Evolutionary conservation across 2,797 vertebrate species (phyloP), one percentile per base, ranked within the genome.

Genomic region (Tragopan temminckii): DNA sequence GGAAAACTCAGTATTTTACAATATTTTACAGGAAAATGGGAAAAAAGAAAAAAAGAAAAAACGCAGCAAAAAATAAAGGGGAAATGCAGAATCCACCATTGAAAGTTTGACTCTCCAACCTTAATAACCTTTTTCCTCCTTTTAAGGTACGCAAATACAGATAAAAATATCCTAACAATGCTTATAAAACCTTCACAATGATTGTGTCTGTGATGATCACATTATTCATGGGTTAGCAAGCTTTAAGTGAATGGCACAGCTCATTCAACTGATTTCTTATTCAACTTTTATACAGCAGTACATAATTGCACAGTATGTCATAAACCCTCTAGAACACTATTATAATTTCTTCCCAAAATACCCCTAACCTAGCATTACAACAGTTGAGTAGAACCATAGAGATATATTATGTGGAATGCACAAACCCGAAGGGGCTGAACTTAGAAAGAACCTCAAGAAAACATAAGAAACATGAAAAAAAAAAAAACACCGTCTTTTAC

Each of bases 201-300:
- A 76, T 33, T 66, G 13, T 69, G 67, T 66, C 77, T 78, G 38
- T 33, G 33, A 9, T 79, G 82, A 92, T 90, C 59, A 36, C 77
- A 76, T 86, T 91, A 93, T 86, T 92, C 93, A 90, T 27, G 85
- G 67, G 46, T 89, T 88, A 89, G 81, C 48, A 83, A 88, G 70
- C 35, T 52, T 62, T 69, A 76, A 40, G 38, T 74, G 82, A 95
- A 88, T 84, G 94, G 70, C 19, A 52, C 55, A 84, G 46, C 55
- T 96, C 82, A 87, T 92, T 89, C 89, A 69, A 46, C n/a, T 96
- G 91, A 94, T 96, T 94, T 91, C 80, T 91, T 91, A 84, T 94
- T 92, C 94, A 94, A 12, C 80, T 85, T 91, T 84, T 35, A 67
- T 63, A 76, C 31, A 79, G 70, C 0, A 13, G 62, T 43, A 75